Evolutionary conservation across 2,888 invertebrate genomes (phyloP).

Genomic region (Lepas anatifera): DNA sequence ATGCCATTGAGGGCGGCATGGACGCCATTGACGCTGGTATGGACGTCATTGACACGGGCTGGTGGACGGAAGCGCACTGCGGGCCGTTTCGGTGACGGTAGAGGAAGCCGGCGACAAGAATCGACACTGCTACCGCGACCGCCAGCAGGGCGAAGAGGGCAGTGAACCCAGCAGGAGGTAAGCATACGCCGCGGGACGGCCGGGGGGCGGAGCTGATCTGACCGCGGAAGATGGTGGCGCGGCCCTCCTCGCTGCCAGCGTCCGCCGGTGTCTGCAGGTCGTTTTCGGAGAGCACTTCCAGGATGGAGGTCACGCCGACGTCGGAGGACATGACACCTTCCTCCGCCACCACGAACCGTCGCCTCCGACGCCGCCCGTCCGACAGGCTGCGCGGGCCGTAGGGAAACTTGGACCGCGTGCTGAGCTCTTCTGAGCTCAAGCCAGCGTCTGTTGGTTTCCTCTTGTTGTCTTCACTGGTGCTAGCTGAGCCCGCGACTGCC

Average conservation of each 20-base stretch:
- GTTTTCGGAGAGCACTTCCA: slow-evolving; percentile 82
- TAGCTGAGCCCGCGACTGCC: background rate
- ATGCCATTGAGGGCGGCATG: background rate
- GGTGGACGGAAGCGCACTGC: background rate
- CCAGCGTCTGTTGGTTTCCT: slow-evolving; percentile 28
- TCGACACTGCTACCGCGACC: slow-evolving; percentile 73
- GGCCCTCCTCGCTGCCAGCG: slow-evolving; percentile 25
- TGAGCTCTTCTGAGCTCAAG: background rate
- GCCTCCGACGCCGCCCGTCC: slow-evolving; percentile 23
- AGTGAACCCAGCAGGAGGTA: slow-evolving; percentile 79
- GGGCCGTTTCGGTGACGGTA: slow-evolving; percentile 46
- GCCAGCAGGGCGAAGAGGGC: slow-evolving; percentile 79
- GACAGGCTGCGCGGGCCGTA: slow-evolving; percentile 58
- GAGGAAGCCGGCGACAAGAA: slow-evolving; percentile 68
- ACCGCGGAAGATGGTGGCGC: slow-evolving; percentile 33
- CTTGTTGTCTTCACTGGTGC: background rate
- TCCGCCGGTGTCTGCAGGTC: slow-evolving; percentile 78
- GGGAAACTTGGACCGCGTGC: slow-evolving; percentile 42
- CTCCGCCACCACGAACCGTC: slow-evolving; percentile 18
- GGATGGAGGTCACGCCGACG: slow-evolving; percentile 72
- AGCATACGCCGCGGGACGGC: slow-evolving; percentile 62
- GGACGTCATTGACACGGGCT: background rate
- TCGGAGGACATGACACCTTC: slow-evolving; percentile 20
- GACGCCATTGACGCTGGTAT: background rate
- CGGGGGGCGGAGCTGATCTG: slow-evolving; percentile 69